Evolutionary conservation across 1,140 invertebrate species (phyloP).

Genomic region (Metopolophium dirhodum): DNA sequence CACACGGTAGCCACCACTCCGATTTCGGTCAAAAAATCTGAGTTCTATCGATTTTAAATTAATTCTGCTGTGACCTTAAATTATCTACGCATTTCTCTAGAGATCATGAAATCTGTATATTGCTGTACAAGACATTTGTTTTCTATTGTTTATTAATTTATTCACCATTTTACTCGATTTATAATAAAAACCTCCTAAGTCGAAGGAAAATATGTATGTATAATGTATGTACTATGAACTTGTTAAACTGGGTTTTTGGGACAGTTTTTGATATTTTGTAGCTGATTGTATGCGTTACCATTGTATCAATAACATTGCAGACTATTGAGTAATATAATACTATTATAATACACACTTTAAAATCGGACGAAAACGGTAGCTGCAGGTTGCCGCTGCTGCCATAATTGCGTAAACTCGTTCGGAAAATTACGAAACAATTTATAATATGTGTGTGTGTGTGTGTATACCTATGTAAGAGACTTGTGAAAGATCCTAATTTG

Average conservation of each 20-base stretch:
- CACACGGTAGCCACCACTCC: neutral
- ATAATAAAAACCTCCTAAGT: neutral
- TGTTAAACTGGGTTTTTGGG: neutral
- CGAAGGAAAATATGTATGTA: neutral
- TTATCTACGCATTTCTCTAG: conserved; percentile 22
- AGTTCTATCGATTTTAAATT: conserved; percentile 18
- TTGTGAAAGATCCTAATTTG: neutral
- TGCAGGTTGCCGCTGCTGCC: neutral
- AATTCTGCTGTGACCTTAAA: conserved; percentile 18
- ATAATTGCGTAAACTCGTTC: conserved; percentile 28
- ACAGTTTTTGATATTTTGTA: neutral
- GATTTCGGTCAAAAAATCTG: neutral
- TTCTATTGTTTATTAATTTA: neutral
- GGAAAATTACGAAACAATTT: conserved; percentile 29
- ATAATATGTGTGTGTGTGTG: neutral
- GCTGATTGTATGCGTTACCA: neutral
- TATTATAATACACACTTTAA: neutral
- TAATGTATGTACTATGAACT: neutral
- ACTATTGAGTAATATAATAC: conserved; percentile 13
- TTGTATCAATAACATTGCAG: neutral
- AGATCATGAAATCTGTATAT: neutral
- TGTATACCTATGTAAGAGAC: neutral
- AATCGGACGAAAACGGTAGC: neutral
- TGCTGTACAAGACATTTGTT: neutral
- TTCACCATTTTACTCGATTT: neutral